Evolutionary conservation across 2,888 invertebrate species (phyloP), one percentile per base, ranked within the genome.

Genomic region (Melinopterus prodromus): DNA sequence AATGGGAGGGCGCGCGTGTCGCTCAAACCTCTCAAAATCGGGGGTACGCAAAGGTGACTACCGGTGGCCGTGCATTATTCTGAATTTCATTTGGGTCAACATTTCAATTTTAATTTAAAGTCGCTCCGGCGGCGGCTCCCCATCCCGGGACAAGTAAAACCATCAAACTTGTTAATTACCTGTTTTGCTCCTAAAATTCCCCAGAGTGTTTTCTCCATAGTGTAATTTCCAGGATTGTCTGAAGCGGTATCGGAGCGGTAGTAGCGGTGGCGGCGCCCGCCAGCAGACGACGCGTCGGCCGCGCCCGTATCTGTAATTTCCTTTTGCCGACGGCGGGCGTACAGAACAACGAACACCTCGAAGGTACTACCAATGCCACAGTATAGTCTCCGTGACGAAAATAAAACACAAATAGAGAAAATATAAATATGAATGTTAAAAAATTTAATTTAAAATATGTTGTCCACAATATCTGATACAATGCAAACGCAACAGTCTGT

Each of bases 81-180:
- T 80, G 84, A 84, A 84, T 84, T 85, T 84, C 85, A 84, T 85
- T 84, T 83, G 83, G 85, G 85, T 86, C 88, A 87, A 87, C 87
- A 87, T 88, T 88, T 88, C 88, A 88, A 88, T 88, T 88, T 88
- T 87, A 88, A 86, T 86, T 86, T 86, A 86, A 86, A 85, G 83
- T 86, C 85, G 12, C 53, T 53, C 74, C 36, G 36, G 84, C 83
- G 84, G 84, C 83, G 84, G 77, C 5, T 2, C 53, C 53, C 53
- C 53, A 53, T 9, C 5, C 53, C 85, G 36, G 86, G 86, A 87
- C 87, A 87, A 87, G 87, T 86, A 86, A 88, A 88, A 87, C 88
- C 88, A 89, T 89, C 89, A 89, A 89, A 89, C 88, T 89, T 89
- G 89, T 88, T 89, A 89, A 89, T 89, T 89, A 89, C 88, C 88